phyloP scores from a whole-genome alignment of 2,797 vertebrate species.

The Lophotriccus pileatus region DNA sequence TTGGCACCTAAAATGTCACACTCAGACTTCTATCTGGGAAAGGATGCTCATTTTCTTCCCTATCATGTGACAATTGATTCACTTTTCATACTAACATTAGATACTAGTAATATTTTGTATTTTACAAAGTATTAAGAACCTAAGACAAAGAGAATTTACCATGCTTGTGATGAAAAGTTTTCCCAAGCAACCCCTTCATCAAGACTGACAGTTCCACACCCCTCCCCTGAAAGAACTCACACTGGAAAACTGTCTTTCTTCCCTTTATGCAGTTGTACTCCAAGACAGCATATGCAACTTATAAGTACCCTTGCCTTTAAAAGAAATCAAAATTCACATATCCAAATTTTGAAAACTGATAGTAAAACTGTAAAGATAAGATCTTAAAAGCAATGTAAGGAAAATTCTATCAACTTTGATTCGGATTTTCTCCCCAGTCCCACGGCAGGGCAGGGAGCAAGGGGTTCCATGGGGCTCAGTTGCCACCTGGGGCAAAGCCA shows the following conservation, averaged over 20 bases:
- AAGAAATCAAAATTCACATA: neutral
- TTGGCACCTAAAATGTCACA: neutral
- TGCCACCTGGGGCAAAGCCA: neutral
- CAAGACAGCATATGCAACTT: neutral
- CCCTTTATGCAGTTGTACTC: neutral
- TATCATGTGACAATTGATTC: neutral
- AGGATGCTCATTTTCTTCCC: neutral
- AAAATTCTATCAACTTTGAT: neutral
- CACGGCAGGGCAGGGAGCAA: neutral
- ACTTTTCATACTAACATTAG: neutral
- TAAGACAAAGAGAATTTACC: neutral
- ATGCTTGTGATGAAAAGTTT: neutral
- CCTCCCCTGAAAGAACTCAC: rapidly evolving
- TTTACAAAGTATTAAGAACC: neutral
- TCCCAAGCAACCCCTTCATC: neutral
- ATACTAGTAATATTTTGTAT: neutral
- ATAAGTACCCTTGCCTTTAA: neutral
- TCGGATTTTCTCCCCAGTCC: neutral
- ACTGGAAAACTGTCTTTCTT: neutral
- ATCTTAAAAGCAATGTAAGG: neutral
- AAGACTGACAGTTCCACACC: neutral
- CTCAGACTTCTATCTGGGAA: neutral
- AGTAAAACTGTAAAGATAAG: neutral
- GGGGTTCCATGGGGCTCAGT: too few species aligned
- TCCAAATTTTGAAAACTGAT: neutral